phyloP scores from a whole-genome alignment of 2,797 vertebrate genomes.

The Percopsis omiscomaycus region DNA sequence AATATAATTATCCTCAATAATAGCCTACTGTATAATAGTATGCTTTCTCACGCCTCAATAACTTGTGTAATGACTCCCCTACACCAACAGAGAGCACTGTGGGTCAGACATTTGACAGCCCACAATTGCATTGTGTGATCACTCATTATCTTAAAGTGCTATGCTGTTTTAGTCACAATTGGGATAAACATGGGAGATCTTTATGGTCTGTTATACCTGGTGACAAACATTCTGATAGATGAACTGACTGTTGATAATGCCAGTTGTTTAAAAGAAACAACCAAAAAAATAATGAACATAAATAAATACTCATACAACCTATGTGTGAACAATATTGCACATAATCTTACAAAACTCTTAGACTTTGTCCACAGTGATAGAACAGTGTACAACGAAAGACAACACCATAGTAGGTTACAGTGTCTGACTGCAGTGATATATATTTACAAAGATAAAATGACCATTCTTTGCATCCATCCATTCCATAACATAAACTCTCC shows the following conservation, averaged over 20 bases:
- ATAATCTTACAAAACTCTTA: slow-evolving; percentile 72
- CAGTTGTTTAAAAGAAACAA: slow-evolving; percentile 24
- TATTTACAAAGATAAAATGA: slow-evolving; percentile 74
- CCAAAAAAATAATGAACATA: slow-evolving; percentile 18
- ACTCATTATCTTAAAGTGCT: slow-evolving; percentile 69
- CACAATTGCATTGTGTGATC: slow-evolving; percentile 29
- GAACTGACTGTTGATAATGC: slow-evolving; percentile 43
- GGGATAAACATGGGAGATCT: slow-evolving; percentile 51
- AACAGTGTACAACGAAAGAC: slow-evolving; percentile 77
- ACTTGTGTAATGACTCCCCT: slow-evolving; percentile 60
- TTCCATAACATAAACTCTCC: slow-evolving; percentile 64
- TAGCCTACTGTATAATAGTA: slow-evolving; percentile 16
- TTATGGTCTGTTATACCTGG: slow-evolving; percentile 51
- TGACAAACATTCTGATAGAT: slow-evolving; percentile 58
- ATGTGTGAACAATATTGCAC: slow-evolving; percentile 76
- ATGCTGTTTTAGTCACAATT: slow-evolving; percentile 72
- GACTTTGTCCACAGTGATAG: slow-evolving; percentile 75
- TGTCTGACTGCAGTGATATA: slow-evolving; percentile 66
- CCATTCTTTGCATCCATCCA: slow-evolving; percentile 56
- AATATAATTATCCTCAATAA: slow-evolving; percentile 13
- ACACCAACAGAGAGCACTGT: slow-evolving; percentile 68
- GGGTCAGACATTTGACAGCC: slow-evolving; percentile 44
- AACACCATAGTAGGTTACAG: slow-evolving; percentile 69
- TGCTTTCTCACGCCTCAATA: slow-evolving; percentile 29
- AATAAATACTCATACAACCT: slow-evolving; percentile 24